phyloP scores from a whole-genome alignment of 2,797 vertebrate genomes.

The Acanthornis magna region DNA sequence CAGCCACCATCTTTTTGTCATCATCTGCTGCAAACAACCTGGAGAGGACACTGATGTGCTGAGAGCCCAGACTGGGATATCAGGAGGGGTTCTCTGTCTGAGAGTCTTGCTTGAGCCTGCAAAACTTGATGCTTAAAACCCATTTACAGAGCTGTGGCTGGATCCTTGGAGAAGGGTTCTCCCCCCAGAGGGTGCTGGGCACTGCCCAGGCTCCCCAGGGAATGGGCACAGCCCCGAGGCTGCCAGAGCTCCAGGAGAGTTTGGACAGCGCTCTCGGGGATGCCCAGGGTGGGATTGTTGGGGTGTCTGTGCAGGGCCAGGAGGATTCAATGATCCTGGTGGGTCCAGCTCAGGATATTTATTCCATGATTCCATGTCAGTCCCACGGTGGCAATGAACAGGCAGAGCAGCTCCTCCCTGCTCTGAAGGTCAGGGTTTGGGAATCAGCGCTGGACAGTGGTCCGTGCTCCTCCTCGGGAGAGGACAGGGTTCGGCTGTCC shows the following conservation, averaged over 20 bases:
- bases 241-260: not conserved
- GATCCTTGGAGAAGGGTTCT: not conserved
- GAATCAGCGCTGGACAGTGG: not conserved
- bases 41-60: no score
- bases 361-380: not conserved
- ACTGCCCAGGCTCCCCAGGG: not conserved
- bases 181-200: not conserved
- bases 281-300: not conserved
- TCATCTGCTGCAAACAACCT: not conserved
- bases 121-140: not conserved
- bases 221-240: accelerated
- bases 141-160: not conserved
- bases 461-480: not conserved
- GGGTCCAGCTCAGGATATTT: not conserved
- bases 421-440: not conserved
- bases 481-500: not conserved
- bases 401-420: not conserved
- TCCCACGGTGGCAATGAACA: not conserved
- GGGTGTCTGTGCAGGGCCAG: not conserved
- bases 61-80: not conserved
- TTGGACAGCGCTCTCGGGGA: accelerated
- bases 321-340: not conserved
- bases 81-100: not conserved
- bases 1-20: not conserved
- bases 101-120: not conserved